Evolutionary conservation across 1,140 invertebrate genomes (phyloP), one percentile per base, ranked within the genome.

Genomic region (Sarcophaga bullata): DNA sequence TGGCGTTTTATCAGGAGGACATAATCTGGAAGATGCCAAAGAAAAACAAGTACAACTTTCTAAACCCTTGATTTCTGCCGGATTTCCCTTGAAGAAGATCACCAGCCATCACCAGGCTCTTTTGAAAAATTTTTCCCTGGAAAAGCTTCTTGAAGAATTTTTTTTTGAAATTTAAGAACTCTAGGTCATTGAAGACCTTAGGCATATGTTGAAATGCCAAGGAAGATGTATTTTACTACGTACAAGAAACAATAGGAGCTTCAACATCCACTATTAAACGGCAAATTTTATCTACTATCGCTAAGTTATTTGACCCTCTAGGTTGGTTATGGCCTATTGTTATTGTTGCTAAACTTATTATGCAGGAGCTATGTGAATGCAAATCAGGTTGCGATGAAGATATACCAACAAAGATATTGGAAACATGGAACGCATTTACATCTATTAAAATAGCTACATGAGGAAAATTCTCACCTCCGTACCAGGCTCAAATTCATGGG

Each of bases 311-410:
- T 50, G 75, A 78, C 17, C 48, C 75, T n/a, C n/a, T 49, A 17
- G 75, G 75, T 50, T 78, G 75, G 75, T 6, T 78, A 17, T 3
- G 75, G n/a, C n/a, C n/a, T n/a, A n/a, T n/a, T n/a, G n/a, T n/a
- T n/a, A n/a, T n/a, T n/a, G n/a, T n/a, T n/a, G n/a, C n/a, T n/a
- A n/a, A n/a, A n/a, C n/a, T n/a, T n/a, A n/a, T n/a, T n/a, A n/a
- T n/a, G n/a, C n/a, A n/a, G n/a, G n/a, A n/a, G n/a, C n/a, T n/a
- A n/a, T n/a, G n/a, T n/a, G n/a, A n/a, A n/a, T n/a, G n/a, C 75
- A 6, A 78, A 78, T n/a, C 8, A 50, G 8, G 0, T 78, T 3
- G n/a, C 19, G 15, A 47, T 50, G 50, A 9, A 78, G 1, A 6
- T 78, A 17, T 52, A n/a, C n/a, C n/a, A n/a, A n/a, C n/a, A n/a